A percentile compares a stretch with the other conserved stretches of the same genome.
Conservation (phyloP, 2,888 invertebrate species). For the Atethmia centrago region DNA sequence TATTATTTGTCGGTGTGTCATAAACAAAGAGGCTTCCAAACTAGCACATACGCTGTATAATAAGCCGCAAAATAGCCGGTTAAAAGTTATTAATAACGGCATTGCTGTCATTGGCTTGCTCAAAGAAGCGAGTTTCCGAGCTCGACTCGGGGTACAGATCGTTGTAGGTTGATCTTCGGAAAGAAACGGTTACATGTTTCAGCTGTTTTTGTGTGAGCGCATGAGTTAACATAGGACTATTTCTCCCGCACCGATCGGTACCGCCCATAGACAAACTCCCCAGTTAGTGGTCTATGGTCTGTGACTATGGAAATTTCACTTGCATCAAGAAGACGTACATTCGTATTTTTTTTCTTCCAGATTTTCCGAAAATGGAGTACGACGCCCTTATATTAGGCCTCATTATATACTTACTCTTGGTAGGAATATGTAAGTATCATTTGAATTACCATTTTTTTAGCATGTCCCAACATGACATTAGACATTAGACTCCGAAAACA, state of each 20-base stretch:
- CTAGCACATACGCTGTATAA: not conserved
- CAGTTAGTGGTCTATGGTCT: too few species aligned
- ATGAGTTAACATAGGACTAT: not conserved
- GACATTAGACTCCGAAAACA: not conserved
- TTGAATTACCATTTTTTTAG: not conserved
- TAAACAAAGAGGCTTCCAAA: not conserved
- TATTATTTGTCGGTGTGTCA: not conserved
- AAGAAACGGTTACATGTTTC: not conserved
- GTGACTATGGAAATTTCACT: not conserved
- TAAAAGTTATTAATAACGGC: not conserved
- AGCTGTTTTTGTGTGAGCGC: not conserved
- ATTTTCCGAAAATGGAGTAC: constrained; percentile 70
- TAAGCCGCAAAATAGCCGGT: not conserved
- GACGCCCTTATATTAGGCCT: constrained; percentile 75
- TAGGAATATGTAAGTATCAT: constrained; percentile 77
- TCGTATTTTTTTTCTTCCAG: constrained; percentile 19
- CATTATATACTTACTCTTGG: constrained; percentile 75
- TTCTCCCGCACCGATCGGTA: not conserved
- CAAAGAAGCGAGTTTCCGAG: too few species aligned
- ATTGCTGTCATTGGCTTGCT: not conserved
- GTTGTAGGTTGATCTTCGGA: not conserved
- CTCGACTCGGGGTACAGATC: not conserved
- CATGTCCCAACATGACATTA: not conserved
- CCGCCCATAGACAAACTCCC: not conserved
- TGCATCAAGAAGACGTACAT: not conserved